A percentile compares a stretch with the other conserved stretches of the same genome.
phyloP scores from a whole-genome alignment of 2,797 vertebrate genomes.

The Chelmon rostratus region DNA sequence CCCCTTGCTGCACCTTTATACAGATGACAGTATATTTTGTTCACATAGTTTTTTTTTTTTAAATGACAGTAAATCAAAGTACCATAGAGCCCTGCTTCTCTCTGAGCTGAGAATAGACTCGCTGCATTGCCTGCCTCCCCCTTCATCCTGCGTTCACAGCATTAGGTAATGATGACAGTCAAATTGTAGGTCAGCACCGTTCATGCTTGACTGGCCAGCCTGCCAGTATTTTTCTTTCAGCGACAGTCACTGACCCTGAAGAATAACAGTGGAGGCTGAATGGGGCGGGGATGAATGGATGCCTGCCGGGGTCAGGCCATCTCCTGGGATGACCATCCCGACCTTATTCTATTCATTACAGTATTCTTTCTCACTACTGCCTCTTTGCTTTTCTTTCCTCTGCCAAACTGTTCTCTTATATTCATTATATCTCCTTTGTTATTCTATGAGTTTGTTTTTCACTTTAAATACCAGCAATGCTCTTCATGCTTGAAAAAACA shows the following conservation, averaged over 20 bases:
- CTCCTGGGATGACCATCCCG: slow-evolving; percentile 36
- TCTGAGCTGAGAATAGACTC: slow-evolving; percentile 18
- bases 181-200: slow-evolving; percentile 84
- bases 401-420: slow-evolving; percentile 1
- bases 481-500: slow-evolving; percentile 26
- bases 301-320: slow-evolving; percentile 59
- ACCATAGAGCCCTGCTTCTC: background rate
- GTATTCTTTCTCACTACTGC: slow-evolving; percentile 29
- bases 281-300: slow-evolving; percentile 59
- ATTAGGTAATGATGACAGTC: slow-evolving; percentile 76
- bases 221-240: slow-evolving; percentile 80
- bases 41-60: background rate
- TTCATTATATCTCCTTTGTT: slow-evolving; percentile 33
- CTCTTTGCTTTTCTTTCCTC: slow-evolving; percentile 17
- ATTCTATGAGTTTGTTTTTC: slow-evolving; percentile 34
- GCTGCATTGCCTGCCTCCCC: slow-evolving; percentile 10
- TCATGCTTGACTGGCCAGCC: slow-evolving; percentile 78
- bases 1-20: background rate
- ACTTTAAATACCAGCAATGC: slow-evolving; percentile 27
- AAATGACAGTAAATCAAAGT: background rate
- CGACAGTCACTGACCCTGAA: slow-evolving; percentile 79
- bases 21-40: background rate
- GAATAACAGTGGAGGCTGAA: slow-evolving; percentile 75
- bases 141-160: slow-evolving; percentile 37
- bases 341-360: slow-evolving; percentile 72